Evolutionary conservation across 2,797 vertebrate genomes (phyloP).

Genomic region (Poecilia picta): DNA sequence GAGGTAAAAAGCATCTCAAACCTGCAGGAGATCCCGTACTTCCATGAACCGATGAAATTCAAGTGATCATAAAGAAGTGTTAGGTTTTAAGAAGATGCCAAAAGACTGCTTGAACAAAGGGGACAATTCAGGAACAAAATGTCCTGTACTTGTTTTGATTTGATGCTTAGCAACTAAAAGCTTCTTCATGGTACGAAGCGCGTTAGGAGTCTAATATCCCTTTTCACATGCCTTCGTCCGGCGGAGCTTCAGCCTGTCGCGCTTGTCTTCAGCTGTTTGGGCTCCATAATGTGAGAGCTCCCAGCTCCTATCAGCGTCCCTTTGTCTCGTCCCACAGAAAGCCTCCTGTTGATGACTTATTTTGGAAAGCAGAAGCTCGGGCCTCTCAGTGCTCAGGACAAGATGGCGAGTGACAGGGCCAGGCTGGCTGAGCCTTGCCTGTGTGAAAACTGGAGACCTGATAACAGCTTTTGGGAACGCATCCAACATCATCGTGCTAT

Average conservation of each 20-base stretch:
- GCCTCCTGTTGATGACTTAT: constrained; percentile 83
- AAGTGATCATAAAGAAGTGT: not conserved
- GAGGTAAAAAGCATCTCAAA: not conserved
- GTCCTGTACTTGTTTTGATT: constrained; percentile 72
- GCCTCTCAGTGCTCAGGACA: constrained; percentile 80
- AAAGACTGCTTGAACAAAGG: not conserved
- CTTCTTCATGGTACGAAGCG: constrained; percentile 70
- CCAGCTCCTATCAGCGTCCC: constrained; percentile 69
- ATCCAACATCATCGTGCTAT: constrained; percentile 70
- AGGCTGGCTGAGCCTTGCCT: constrained; percentile 83
- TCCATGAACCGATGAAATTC: not conserved
- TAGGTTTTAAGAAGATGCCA: not conserved
- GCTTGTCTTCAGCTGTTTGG: constrained; percentile 81
- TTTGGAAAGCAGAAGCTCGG: constrained; percentile 86
- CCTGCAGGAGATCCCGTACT: not conserved
- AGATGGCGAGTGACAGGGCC: constrained; percentile 85
- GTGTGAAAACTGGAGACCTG: constrained; percentile 83
- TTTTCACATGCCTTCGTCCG: constrained; percentile 64
- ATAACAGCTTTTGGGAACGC: constrained; percentile 88
- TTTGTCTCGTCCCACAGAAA: constrained; percentile 71
- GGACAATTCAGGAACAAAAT: constrained; percentile 62
- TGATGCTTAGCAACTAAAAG: constrained; percentile 59
- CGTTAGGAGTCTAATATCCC: constrained; percentile 70
- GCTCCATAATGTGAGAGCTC: constrained; percentile 73
- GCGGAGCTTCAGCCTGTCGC: constrained; percentile 68